phyloP scores from a whole-genome alignment of 2,888 invertebrate genomes.

The Calliphora vomitoria region DNA sequence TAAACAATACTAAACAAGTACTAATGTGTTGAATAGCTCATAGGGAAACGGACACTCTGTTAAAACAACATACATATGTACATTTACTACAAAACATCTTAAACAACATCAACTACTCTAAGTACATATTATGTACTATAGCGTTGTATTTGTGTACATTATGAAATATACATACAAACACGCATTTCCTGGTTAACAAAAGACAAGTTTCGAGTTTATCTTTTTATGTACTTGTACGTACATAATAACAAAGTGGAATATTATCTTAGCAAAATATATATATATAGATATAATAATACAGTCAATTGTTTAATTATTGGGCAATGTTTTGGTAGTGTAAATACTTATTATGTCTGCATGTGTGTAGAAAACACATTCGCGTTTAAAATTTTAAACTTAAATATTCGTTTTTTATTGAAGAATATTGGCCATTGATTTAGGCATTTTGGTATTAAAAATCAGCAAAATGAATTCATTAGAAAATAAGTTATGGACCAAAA shows the following conservation, averaged over 20 bases:
- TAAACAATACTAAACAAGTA: background rate
- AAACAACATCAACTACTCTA: background rate
- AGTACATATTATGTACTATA: background rate
- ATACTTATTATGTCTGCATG: too few relatives aligned
- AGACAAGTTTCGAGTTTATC: slow-evolving; percentile 12
- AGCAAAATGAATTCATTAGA: too few relatives aligned
- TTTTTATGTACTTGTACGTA: slow-evolving; percentile 7
- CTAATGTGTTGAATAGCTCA: slow-evolving; percentile 6
- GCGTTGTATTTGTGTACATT: background rate
- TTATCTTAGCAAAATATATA: background rate
- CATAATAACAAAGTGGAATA: background rate
- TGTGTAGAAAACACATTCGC: too few relatives aligned
- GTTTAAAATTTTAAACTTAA: too few relatives aligned
- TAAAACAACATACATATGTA: background rate
- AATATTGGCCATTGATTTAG: too few relatives aligned
- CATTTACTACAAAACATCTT: background rate
- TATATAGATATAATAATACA: background rate
- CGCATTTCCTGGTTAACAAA: slow-evolving; percentile 15
- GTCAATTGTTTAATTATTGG: background rate
- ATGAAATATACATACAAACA: background rate
- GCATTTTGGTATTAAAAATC: too few relatives aligned
- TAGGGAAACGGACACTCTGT: background rate
- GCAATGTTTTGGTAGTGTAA: background rate
- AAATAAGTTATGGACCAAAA: too few relatives aligned
- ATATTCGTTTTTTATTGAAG: too few relatives aligned